phyloP scores from a whole-genome alignment of 2,888 invertebrate species.

The Volucella bombylans region DNA sequence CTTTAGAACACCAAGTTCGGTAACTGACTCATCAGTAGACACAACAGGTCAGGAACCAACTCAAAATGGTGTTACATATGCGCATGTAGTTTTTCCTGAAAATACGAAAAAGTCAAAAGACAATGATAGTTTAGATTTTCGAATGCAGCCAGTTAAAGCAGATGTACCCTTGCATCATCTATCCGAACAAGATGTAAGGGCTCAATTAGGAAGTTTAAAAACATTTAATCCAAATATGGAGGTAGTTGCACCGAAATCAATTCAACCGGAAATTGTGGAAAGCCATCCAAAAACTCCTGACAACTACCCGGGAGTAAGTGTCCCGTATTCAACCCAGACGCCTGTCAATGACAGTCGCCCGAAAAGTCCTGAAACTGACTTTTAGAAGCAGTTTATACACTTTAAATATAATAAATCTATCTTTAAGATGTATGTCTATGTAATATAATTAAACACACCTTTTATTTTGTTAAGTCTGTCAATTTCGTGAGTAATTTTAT shows the following conservation, averaged over 20 bases:
- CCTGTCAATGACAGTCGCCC: constrained; percentile 76
- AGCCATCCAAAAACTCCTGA: constrained; percentile 79
- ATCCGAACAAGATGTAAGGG: constrained; percentile 79
- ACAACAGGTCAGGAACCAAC: constrained; percentile 76
- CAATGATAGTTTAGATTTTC: constrained; percentile 77
- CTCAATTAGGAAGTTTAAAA: constrained; percentile 78
- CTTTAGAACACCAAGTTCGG: constrained; percentile 79
- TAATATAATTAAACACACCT: too few species aligned
- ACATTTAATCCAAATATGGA: constrained; percentile 77
- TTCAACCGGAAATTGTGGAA: constrained; percentile 73
- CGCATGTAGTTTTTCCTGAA: constrained; percentile 80
- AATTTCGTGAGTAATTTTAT: too few species aligned
- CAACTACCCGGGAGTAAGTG: not conserved
- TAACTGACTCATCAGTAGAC: constrained; percentile 78
- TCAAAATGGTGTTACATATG: constrained; percentile 78
- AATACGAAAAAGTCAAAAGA: constrained; percentile 78
- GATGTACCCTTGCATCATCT: constrained; percentile 80
- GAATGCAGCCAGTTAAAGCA: constrained; percentile 78
- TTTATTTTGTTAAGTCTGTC: too few species aligned
- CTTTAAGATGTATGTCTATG: too few species aligned
- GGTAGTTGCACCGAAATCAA: not conserved
- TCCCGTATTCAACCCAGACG: constrained; percentile 28
- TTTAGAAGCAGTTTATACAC: constrained; percentile 71
- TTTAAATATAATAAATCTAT: not conserved
- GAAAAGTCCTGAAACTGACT: constrained; percentile 81